Evolutionary conservation across 2,888 invertebrate genomes (phyloP).

Genomic region (Tipula unca): DNA sequence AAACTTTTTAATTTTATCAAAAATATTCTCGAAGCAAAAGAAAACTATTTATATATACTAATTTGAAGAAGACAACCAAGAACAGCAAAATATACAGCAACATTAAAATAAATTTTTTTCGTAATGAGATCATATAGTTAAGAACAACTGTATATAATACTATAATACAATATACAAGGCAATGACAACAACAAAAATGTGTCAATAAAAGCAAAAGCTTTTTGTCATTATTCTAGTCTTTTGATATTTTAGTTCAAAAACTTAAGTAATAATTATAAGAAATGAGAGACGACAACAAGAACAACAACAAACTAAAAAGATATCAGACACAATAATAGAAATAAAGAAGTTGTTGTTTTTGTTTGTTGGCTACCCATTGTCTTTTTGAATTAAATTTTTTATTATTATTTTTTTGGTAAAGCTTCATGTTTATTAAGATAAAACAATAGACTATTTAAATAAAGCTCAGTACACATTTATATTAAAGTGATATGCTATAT

Average conservation of each 20-base stretch:
- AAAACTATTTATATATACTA: background rate
- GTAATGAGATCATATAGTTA: background rate
- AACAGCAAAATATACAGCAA: background rate
- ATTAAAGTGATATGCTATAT: background rate
- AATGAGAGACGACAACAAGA: background rate
- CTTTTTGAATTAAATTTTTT: no score
- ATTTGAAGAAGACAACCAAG: background rate
- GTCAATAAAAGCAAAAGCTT: background rate
- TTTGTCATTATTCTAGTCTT: slow-evolving; percentile 14
- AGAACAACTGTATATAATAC: no score
- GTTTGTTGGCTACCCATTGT: background rate
- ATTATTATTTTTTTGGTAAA: background rate
- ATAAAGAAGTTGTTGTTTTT: background rate
- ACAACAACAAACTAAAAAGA: background rate
- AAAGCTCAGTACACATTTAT: background rate
- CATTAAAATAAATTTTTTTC: background rate
- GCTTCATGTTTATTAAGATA: background rate
- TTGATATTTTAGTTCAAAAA: background rate
- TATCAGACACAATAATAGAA: background rate
- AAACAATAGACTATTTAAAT: background rate
- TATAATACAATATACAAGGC: background rate
- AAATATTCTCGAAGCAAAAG: background rate
- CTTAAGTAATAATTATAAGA: background rate
- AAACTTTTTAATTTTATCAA: background rate
- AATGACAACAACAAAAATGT: background rate